Base-by-base conservation (phyloP, 2,888 invertebrate species). In the Aproaerema taeniolella region DNA sequence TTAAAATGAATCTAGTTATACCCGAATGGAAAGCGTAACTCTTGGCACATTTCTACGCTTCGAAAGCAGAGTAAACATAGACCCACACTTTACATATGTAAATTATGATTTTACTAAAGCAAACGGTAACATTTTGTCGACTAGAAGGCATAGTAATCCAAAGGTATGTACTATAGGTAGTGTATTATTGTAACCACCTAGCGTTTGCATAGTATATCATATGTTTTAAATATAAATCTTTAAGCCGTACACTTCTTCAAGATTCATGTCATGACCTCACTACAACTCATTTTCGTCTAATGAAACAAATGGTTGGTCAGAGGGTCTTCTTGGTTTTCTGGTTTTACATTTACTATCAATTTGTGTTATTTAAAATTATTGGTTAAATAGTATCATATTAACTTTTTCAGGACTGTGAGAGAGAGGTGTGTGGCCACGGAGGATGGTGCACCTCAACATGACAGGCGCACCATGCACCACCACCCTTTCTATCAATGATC, bases 401-500 rank as follows among this genome's bases (percentile, higher is more conserved):
- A 47, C 62, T 47, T 53, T 73, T 80, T 28, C 77, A 83, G 83
- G 70, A 63, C 56, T 61, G 54, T 54, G 54, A 58, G 52, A 57
- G 58, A 49, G 58, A 46, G 55, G 52, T 54, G 52, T 53, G 52
- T 58, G 46, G 52, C 47, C 43, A 52, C 47, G 49, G 58, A 81
- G 65, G 58, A 85, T 86, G 85, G 85, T 86, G 60, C 83, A 83
- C 64, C 78, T 85, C 50, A 79, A 83, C 67, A 76, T 79, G 75
- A 68, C 74, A 57, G 78, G 72, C 58, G 58, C 67, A 26, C 35
- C 31, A 49, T 62, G 64, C 50, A 49, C 63, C 46, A 68, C 74
- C 48, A 51, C 61, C 43, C 63, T 83, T 38, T 71, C 77, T 42
- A 81, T 87, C 64, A 86, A 87, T 67, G 85, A 87, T 57, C 71